phyloP scores from a whole-genome alignment of 2,888 invertebrate species.

The Rhorus exstirpatorius region DNA sequence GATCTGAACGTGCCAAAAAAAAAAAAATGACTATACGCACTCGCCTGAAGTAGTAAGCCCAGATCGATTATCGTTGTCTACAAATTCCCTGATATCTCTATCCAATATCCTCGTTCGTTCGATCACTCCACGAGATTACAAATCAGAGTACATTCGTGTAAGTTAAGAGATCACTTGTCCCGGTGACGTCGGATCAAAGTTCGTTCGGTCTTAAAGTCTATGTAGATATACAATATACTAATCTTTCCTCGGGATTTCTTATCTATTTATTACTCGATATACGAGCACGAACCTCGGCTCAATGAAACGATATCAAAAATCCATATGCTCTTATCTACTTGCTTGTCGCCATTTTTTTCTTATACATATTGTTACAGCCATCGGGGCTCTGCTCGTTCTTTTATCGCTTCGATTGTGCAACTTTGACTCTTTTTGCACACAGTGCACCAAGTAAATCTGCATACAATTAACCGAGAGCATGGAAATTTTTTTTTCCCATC shows the following conservation, averaged over 20 bases:
- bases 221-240: constrained; percentile 33
- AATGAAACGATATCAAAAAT: constrained; percentile 57
- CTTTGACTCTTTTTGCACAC: background rate
- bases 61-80: background rate
- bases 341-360: constrained; percentile 35
- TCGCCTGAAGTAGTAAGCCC: too few species aligned
- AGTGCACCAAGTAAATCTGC: background rate
- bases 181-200: constrained; percentile 60
- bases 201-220: constrained; percentile 32
- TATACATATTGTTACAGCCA: constrained; percentile 1
- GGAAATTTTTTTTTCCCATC: too few species aligned
- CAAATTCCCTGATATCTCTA: background rate
- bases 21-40: too few species aligned
- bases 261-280: constrained; percentile 51
- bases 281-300: constrained; percentile 38
- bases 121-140: constrained; percentile 45
- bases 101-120: constrained; percentile 18
- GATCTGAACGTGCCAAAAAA: too few species aligned
- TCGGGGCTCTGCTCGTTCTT: constrained; percentile 10
- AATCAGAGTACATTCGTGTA: background rate
- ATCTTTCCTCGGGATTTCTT: constrained; percentile 47
- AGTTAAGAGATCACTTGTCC: background rate
- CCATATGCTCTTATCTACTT: constrained; percentile 32
- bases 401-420: constrained; percentile 44
- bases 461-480: background rate